Evolutionary conservation across 2,113 vertebrate genomes (phyloP), one percentile per base, ranked within the genome.

Genomic region (Oreochromis tanganicae): DNA sequence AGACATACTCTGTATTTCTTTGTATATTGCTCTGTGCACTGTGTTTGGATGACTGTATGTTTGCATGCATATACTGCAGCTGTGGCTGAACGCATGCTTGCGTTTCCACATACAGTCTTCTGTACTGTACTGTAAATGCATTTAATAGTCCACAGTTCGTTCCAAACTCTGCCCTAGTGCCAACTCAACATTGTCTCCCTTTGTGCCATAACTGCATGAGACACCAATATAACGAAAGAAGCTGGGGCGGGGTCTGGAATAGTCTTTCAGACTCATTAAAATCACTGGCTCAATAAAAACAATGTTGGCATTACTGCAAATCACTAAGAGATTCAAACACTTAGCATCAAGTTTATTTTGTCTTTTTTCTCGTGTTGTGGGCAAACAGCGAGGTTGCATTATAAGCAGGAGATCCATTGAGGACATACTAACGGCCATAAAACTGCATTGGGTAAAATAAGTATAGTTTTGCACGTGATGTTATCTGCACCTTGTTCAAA

Each of bases 261-360:
- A 90, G 80, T 50, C 34, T 41, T 55, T 57, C 10, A 85, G 82
- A 90, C 61, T 4, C 78, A 41, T 92, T 85, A 89, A 89, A 89
- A 61, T 89, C 88, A n/a, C 80, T 92, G 91, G 94, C 90, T 88
- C 84, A 87, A 80, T 94, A 90, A 95, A 92, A 80, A 54, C 17
- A 21, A 81, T 54, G 24, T 46, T 82, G 86, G 87, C 48, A 63
- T 36, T 68, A 63, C 79, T 81, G 88, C 82, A 82, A 89, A 87
- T 48, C 71, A 73, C 50, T 32, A 83, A 54, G 29, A 54, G 50
- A 75, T 56, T n/a, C 13, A 43, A 87, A 24, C 48, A 1, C 8
- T 9, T 61, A 80, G 52, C 46, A 27, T 84, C 84, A 66, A 80
- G 43, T 87, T 91, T 89, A 89, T 89, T 83, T 95, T 90, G 89